Evolutionary conservation across 1,140 invertebrate species (phyloP).

Genomic region (Tyrophagus putrescentiae): DNA sequence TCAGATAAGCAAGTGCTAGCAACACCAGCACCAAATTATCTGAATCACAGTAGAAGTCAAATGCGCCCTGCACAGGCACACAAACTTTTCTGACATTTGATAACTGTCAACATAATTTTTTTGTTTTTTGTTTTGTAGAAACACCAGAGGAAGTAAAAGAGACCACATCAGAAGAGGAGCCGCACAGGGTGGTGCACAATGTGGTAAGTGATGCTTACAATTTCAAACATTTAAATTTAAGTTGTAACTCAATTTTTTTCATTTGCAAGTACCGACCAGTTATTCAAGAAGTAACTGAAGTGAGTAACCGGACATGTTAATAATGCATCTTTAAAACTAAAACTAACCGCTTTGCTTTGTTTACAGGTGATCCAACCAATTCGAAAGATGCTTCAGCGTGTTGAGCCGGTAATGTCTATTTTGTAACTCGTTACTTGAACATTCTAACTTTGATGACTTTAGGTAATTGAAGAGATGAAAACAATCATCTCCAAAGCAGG

Average conservation of each 20-base stretch:
- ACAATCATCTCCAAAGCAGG: slow-evolving; percentile 9
- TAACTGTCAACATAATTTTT: background rate
- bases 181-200: slow-evolving; percentile 12
- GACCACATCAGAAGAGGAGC: slow-evolving; percentile 9
- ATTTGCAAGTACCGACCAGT: slow-evolving; percentile 14
- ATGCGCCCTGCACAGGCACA: no score
- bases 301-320: no score
- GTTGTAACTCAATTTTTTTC: no score
- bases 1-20: no score
- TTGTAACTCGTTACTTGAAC: background rate
- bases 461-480: slow-evolving; percentile 7
- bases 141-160: background rate
- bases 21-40: no score
- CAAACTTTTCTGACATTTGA: no score
- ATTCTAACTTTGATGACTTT: background rate
- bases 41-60: no score
- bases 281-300: slow-evolving; percentile 13
- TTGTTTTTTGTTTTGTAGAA: background rate
- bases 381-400: background rate
- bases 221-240: no score
- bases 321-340: no score
- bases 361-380: background rate
- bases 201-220: no score
- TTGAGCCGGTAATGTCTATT: slow-evolving; percentile 15
- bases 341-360: no score